phyloP scores from a whole-genome alignment of 2,797 vertebrate species.

The Sphenodon punctatus region DNA sequence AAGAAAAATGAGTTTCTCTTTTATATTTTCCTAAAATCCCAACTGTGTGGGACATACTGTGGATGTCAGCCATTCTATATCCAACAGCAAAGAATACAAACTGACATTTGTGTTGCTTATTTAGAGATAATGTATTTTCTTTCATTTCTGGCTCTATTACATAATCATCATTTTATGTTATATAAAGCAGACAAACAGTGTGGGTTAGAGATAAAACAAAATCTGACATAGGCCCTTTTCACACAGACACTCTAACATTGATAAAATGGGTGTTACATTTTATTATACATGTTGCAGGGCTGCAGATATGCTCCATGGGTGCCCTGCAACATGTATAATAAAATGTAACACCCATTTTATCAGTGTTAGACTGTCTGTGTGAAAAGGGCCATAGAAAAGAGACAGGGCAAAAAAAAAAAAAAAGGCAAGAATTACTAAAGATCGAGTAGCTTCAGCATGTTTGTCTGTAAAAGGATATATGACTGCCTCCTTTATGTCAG shows the following conservation, averaged over 20 bases:
- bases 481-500: not conserved
- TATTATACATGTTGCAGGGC: too few species aligned
- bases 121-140: not conserved
- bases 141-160: not conserved
- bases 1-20: slow-evolving; percentile 18
- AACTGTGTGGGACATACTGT: not conserved
- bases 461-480: not conserved
- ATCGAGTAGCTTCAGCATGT: not conserved
- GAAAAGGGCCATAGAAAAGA: too few species aligned
- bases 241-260: too few species aligned
- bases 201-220: not conserved
- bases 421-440: not conserved
- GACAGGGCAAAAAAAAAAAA: not conserved
- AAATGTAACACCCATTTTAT: too few species aligned
- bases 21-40: slow-evolving; percentile 17
- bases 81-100: not conserved
- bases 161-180: not conserved
- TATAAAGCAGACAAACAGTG: not conserved
- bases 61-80: not conserved
- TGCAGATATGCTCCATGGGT: too few species aligned
- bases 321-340: too few species aligned
- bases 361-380: too few species aligned
- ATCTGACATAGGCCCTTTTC: too few species aligned
- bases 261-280: too few species aligned
- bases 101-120: not conserved